A percentile compares a stretch with the other conserved stretches of the same genome.
Conservation (phyloP, 2,888 invertebrate genomes). For the Thereva unica region DNA sequence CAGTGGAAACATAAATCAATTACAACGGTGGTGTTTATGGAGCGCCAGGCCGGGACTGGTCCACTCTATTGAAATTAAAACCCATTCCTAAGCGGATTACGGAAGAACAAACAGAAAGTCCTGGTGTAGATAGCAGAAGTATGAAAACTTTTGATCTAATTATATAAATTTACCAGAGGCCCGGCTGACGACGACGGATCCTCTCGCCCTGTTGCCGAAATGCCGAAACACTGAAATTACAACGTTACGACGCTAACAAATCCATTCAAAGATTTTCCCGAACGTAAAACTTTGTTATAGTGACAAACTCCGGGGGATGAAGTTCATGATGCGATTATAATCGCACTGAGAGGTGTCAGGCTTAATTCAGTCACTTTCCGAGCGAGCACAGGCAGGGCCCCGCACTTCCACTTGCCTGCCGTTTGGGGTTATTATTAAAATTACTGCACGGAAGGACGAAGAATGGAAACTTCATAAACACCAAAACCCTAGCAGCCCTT, state of each 20-base stretch:
- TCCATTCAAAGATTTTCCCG: constrained; percentile 25
- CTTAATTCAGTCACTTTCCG: constrained; percentile 11
- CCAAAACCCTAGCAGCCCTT: constrained; percentile 1
- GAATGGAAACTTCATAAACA: not conserved
- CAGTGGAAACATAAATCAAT: constrained; percentile 17
- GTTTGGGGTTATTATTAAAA: not conserved
- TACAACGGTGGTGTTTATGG: constrained; percentile 20
- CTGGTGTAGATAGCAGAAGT: constrained; percentile 13
- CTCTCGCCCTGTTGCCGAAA: constrained; percentile 5
- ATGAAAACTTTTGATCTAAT: constrained; percentile 29
- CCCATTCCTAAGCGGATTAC: constrained; percentile 25
- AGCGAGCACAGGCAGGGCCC: not conserved
- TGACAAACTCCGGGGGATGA: constrained; percentile 15
- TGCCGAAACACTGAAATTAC: constrained; percentile 1
- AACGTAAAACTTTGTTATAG: constrained; percentile 27
- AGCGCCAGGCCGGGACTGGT: constrained; percentile 1
- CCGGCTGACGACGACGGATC: constrained; percentile 10
- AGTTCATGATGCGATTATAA: constrained; percentile 30
- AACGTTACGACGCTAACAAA: constrained; percentile 17
- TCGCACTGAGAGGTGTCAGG: constrained; percentile 26
- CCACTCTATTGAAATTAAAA: constrained; percentile 25
- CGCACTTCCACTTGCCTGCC: not conserved
- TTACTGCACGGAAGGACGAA: not conserved
- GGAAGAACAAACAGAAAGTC: constrained; percentile 25
- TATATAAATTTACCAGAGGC: constrained; percentile 17